Conservation (phyloP, 2,113 vertebrate species). For the Pituophis catenifer region DNA sequence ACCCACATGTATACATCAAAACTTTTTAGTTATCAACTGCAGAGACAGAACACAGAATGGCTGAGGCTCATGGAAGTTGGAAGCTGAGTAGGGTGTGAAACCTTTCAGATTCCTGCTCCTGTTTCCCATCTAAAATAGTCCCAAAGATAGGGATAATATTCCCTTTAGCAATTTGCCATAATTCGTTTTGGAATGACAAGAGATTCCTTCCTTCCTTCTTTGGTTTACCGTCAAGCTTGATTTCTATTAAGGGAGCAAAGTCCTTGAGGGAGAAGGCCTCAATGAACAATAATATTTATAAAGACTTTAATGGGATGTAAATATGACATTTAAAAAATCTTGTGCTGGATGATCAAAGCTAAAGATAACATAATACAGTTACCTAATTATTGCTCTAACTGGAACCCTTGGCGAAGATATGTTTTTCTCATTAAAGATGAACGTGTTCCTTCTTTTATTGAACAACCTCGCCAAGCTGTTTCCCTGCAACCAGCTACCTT, state of each 20-base stretch:
- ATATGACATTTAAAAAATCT: background rate
- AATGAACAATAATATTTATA: background rate
- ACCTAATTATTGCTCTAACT: background rate
- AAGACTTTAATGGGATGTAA: background rate
- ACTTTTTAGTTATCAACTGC: background rate
- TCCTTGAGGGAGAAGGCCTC: background rate
- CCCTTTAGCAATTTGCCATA: background rate
- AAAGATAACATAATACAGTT: background rate
- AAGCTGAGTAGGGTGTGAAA: background rate
- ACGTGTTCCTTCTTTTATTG: background rate
- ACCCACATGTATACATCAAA: background rate
- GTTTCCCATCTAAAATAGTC: background rate
- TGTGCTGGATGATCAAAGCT: background rate
- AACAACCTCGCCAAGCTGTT: background rate
- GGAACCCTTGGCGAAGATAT: background rate
- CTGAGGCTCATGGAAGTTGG: background rate
- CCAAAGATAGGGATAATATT: background rate
- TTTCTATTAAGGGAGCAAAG: background rate
- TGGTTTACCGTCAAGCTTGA: background rate
- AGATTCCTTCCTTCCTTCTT: background rate
- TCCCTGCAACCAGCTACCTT: background rate
- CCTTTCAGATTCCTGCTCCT: background rate
- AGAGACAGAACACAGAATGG: background rate
- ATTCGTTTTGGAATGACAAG: background rate
- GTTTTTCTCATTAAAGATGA: background rate